Percentiles rank a stretch among this genome's conserved stretches.
phyloP scores from a whole-genome alignment of 2,797 vertebrate genomes.

The Typhlichthys eigenmanni region DNA sequence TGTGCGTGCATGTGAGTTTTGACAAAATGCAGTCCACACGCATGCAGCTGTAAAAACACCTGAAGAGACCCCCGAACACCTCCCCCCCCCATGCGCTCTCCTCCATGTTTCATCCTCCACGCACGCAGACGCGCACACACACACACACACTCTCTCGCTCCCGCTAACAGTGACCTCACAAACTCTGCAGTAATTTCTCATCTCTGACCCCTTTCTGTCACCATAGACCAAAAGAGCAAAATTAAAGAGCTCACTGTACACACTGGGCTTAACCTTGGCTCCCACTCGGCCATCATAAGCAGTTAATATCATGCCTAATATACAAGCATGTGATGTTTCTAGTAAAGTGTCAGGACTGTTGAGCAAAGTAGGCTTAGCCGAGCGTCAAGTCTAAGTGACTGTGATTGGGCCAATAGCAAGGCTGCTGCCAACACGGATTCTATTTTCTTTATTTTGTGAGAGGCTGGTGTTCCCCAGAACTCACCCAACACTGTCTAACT shows the following conservation, averaged over 20 bases:
- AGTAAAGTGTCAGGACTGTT: neutral
- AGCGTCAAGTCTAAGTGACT: neutral
- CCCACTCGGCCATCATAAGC: constrained; percentile 7
- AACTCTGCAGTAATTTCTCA: constrained; percentile 43
- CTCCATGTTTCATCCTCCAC: constrained; percentile 15
- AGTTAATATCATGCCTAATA: constrained; percentile 3
- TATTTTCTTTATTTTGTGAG: neutral
- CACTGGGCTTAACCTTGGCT: constrained; percentile 20
- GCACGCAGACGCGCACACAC: constrained; percentile 28
- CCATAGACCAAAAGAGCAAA: constrained; percentile 22
- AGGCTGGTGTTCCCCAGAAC: neutral
- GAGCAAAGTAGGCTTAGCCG: neutral
- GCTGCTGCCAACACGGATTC: neutral
- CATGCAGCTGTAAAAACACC: constrained; percentile 55
- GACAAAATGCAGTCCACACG: constrained; percentile 32
- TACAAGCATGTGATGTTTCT: neutral
- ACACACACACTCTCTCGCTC: constrained; percentile 1
- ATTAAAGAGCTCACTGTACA: constrained; percentile 15
- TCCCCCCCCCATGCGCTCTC: neutral
- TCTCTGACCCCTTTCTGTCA: constrained; percentile 55
- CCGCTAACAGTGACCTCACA: constrained; percentile 34
- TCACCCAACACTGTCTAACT: neutral
- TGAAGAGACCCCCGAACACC: constrained; percentile 2
- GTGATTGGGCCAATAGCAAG: neutral
- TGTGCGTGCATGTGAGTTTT: neutral